Evolutionary conservation across 2,888 invertebrate genomes (phyloP).

Genomic region (Orthosia gothica): DNA sequence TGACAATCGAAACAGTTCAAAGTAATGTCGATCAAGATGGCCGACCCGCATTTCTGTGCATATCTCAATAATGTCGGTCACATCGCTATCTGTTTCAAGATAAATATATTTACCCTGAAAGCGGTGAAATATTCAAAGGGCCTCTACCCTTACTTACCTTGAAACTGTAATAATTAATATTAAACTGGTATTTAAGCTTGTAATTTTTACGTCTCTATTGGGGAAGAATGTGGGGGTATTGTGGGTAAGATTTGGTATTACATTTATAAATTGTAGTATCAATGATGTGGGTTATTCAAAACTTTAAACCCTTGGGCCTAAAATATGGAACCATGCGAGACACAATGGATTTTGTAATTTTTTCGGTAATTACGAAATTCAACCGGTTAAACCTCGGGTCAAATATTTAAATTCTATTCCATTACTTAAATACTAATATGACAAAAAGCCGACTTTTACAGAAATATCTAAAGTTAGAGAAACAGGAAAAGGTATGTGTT

Average conservation of each 20-base stretch:
- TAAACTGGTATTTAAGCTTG: slow-evolving; percentile 73
- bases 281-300: background rate
- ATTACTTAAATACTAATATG: background rate
- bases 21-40: slow-evolving; percentile 45
- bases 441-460: background rate
- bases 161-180: slow-evolving; percentile 80
- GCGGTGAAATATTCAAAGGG: slow-evolving; percentile 80
- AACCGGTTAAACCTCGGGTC: too few relatives aligned
- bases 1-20: slow-evolving; percentile 35
- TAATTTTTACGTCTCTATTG: slow-evolving; percentile 57
- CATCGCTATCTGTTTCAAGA: slow-evolving; percentile 51
- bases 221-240: background rate
- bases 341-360: too few relatives aligned
- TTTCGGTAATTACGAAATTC: too few relatives aligned
- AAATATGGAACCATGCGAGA: too few relatives aligned
- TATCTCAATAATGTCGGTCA: slow-evolving; percentile 46
- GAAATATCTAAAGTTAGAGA: background rate
- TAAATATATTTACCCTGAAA: slow-evolving; percentile 64
- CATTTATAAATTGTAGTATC: background rate
- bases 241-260: background rate
- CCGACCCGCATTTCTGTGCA: slow-evolving; percentile 61
- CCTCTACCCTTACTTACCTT: slow-evolving; percentile 62
- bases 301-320: too few relatives aligned
- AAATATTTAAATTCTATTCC: background rate
- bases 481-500: background rate